These are phyloP conservation scores for Phaethon lepturus DNA, from an alignment of 2,113 vertebrate species.

Conservation along the genomic window DNA sequence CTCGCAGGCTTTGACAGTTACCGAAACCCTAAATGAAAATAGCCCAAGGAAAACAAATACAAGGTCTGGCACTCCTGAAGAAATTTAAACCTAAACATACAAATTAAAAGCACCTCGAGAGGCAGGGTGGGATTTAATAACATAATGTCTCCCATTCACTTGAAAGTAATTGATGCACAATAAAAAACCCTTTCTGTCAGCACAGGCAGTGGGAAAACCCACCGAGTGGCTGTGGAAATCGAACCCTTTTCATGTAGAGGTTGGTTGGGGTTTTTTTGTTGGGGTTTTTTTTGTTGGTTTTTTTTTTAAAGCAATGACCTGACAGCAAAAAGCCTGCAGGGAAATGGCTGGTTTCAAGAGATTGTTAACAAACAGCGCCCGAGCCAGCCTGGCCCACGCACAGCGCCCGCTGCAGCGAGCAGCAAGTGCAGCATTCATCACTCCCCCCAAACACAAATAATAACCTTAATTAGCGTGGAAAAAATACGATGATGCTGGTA, in stretches of 20 bases:
- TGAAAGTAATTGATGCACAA: not conserved
- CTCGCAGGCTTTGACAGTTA: not conserved
- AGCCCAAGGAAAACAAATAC: not conserved
- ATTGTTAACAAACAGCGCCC: not conserved
- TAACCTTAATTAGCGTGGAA: not conserved
- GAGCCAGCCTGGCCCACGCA: not conserved
- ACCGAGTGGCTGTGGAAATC: not conserved
- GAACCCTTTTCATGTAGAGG: not conserved
- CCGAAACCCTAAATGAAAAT: not conserved
- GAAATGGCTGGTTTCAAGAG: not conserved
- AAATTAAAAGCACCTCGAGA: not conserved
- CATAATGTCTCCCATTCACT: not conserved
- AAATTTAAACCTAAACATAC: not conserved
- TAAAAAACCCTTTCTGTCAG: not conserved
- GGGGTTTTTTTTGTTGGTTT: not conserved
- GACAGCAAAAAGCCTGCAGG: not conserved
- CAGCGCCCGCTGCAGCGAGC: not conserved
- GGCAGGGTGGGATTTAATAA: not conserved
- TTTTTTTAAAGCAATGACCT: not conserved
- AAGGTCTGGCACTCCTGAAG: not conserved
- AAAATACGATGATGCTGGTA: accelerated
- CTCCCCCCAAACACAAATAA: not conserved
- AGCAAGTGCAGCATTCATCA: not conserved
- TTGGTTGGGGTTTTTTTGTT: not conserved
- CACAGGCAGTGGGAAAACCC: not conserved